Conservation (phyloP, 2,888 invertebrate species). For the Nasonia oneida region DNA sequence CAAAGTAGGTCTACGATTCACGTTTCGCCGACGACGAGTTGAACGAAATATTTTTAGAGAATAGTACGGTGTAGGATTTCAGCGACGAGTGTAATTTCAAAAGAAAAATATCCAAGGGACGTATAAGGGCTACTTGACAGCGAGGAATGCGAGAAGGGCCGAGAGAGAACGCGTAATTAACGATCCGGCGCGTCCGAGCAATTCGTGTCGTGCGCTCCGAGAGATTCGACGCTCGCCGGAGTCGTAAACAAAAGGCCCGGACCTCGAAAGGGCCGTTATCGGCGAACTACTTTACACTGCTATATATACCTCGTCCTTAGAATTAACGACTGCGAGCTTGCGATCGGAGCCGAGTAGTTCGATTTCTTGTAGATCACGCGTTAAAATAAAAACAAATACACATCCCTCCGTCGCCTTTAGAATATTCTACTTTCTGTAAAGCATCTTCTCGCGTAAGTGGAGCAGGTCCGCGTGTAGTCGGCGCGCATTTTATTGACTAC, state of each 20-base stretch:
- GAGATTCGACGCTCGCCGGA: neutral
- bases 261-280: conserved; percentile 12
- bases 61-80: neutral
- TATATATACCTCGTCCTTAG: too few relatives aligned
- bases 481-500: conserved; percentile 45
- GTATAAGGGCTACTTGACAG: neutral
- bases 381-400: neutral
- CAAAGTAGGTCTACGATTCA: too few relatives aligned
- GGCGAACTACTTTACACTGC: neutral
- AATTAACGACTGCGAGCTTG: neutral
- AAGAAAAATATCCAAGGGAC: neutral
- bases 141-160: neutral
- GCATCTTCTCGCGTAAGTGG: conserved; percentile 23
- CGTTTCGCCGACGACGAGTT: too few relatives aligned
- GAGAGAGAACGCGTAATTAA: neutral
- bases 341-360: neutral
- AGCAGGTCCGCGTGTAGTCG: conserved; percentile 29
- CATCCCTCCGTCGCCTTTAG: neutral
- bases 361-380: neutral
- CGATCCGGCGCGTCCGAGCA: neutral
- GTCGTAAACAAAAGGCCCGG: conserved; percentile 32
- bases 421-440: neutral
- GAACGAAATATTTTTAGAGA: too few relatives aligned
- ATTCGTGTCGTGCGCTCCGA: neutral
- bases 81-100: neutral